Evolutionary conservation across 1,140 invertebrate genomes (phyloP).

Genomic region (Delia radicum): DNA sequence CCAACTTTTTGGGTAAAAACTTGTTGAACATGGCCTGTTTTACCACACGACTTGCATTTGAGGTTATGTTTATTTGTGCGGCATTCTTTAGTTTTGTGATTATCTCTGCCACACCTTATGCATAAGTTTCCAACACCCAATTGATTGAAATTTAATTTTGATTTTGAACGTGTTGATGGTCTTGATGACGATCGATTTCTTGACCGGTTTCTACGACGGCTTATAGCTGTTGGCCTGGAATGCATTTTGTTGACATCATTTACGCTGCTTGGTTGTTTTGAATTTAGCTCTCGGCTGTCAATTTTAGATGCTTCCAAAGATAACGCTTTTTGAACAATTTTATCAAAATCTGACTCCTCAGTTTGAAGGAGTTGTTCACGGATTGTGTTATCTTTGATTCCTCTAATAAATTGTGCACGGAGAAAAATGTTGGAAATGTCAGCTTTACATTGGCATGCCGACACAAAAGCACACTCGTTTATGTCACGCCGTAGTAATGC

Average conservation of each 20-base stretch:
- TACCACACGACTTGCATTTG: slow-evolving; percentile 12
- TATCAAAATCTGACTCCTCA: no score
- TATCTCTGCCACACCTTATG: background rate
- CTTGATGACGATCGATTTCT: background rate
- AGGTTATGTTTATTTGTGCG: background rate
- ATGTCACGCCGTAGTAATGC: no score
- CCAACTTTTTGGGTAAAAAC: background rate
- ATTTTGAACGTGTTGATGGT: background rate
- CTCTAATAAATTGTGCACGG: no score
- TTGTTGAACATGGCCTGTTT: background rate
- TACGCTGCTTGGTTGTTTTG: background rate
- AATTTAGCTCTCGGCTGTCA: background rate
- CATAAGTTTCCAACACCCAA: background rate
- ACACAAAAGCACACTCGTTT: no score
- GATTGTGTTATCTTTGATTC: no score
- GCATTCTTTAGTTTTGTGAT: background rate
- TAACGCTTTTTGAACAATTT: no score
- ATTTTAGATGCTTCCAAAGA: background rate
- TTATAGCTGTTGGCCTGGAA: background rate
- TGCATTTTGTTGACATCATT: background rate
- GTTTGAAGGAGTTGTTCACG: no score
- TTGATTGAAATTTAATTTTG: background rate
- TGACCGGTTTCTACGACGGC: background rate
- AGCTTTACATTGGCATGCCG: no score
- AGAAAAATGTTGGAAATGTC: no score